Percentiles rank a stretch among this genome's conserved stretches.
phyloP scores from a whole-genome alignment of 2,113 vertebrate species.

The Miniopterus natalensis region DNA sequence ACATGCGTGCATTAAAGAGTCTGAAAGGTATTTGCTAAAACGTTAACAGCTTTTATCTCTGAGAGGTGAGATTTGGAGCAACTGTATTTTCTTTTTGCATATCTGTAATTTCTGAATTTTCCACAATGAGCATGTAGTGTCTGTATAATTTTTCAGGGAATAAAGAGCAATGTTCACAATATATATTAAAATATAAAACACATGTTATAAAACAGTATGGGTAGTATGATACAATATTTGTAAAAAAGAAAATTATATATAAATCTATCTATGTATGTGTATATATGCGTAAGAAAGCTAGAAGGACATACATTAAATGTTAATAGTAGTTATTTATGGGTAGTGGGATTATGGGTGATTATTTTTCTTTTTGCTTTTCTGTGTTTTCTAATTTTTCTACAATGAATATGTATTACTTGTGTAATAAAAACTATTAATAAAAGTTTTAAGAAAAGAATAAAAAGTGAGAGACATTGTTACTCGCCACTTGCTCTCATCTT shows the following conservation, averaged over 20 bases:
- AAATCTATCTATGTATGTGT: constrained; percentile 81
- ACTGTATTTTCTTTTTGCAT: constrained; percentile 72
- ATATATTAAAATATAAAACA: constrained; percentile 79
- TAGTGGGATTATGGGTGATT: constrained; percentile 81
- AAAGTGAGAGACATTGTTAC: neutral
- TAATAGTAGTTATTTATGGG: constrained; percentile 80
- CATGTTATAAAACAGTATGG: constrained; percentile 77
- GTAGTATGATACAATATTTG: constrained; percentile 83
- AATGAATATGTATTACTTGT: constrained; percentile 84
- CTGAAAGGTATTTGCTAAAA: constrained; percentile 55
- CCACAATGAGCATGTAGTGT: constrained; percentile 81
- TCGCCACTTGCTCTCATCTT: neutral
- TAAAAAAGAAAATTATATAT: constrained; percentile 83
- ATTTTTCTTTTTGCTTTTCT: constrained; percentile 82
- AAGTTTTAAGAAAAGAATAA: constrained; percentile 76
- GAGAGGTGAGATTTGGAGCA: constrained; percentile 81
- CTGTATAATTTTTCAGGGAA: constrained; percentile 83
- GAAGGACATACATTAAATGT: constrained; percentile 77
- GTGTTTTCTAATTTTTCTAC: constrained; percentile 87
- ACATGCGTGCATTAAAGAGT: constrained; percentile 33
- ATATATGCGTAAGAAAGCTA: constrained; percentile 81
- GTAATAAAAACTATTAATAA: constrained; percentile 85
- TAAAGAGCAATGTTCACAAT: constrained; percentile 77
- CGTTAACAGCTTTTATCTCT: constrained; percentile 67
- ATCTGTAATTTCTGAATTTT: constrained; percentile 79